Base-by-base conservation (phyloP, 2,113 vertebrate species). In the Pelobates fuscus region DNA sequence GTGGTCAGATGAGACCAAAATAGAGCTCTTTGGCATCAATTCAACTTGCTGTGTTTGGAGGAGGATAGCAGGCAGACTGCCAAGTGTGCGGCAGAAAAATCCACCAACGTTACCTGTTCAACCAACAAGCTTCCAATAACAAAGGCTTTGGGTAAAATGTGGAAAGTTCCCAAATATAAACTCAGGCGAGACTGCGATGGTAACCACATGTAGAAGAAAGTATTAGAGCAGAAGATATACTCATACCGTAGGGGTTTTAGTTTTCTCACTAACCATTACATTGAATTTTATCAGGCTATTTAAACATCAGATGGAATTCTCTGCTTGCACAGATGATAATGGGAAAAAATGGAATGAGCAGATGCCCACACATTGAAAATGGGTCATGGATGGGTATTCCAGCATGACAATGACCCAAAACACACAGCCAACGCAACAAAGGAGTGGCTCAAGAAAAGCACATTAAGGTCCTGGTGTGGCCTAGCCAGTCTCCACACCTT, bases 381-480 rank as follows among this genome's bases (percentile, higher is more conserved):
- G 44, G 44, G 44, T 46, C 17, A 18, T 46, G 44, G 44, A 46
- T 46, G 44, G 44, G 44, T 46, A 8, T 46, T 46, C 57, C 20
- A 27, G 57, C 57, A 25, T 27, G 44, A 46, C 54, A 23, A 57
- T 57, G 54, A 57, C 54, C 54, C 54, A 57, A 57, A 57, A 57
- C 54, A 57, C 54, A 23, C n/a, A n/a, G n/a, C 54, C 15, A 57
- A 23, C 7, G 12, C 15, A 57, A 10, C 6, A 5, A 57, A 18
- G 44, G 17, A 18, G 11, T 12, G 11, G 3, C 17, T 18, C 11
- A 46, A 18, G 17, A 46, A 18, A 57, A 57, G 54, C 20, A 23
- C 54, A 57, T 57, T 57, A 57, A 23, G 54, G 17, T 57, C 54
- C 15, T 57, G 54, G 54, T 6, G 54, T 57, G 54, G 54, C 54